These are phyloP conservation scores for Gila orcuttii DNA, from an alignment of 2,113 vertebrate genomes.

Conservation along the genomic window DNA sequence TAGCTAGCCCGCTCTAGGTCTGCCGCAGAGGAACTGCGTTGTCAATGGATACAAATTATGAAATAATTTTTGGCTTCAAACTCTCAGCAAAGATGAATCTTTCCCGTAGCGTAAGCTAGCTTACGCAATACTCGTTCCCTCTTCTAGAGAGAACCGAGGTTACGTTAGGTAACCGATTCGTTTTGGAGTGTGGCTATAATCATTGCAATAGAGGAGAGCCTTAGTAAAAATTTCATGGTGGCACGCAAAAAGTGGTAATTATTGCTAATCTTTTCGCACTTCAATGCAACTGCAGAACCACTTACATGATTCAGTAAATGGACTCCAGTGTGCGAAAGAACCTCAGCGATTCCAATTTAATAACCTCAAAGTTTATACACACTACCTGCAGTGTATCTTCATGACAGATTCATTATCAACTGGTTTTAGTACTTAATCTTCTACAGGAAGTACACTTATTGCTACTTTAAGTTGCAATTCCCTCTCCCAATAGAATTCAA, in stretches of 20 bases:
- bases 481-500: neutral
- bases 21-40: too few species aligned
- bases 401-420: neutral
- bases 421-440: neutral
- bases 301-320: neutral
- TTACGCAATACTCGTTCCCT: too few species aligned
- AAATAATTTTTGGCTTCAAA: too few species aligned
- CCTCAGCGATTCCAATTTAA: neutral
- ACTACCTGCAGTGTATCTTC: neutral
- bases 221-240: neutral
- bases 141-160: too few species aligned
- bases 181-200: neutral
- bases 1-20: too few species aligned
- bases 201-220: neutral
- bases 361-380: neutral
- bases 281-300: neutral
- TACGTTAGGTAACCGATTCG: too few species aligned
- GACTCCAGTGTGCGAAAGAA: neutral
- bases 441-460: neutral
- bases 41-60: too few species aligned
- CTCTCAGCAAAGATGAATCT: too few species aligned
- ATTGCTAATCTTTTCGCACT: neutral
- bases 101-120: too few species aligned
- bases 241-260: neutral
- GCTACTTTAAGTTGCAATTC: neutral